phyloP scores from a whole-genome alignment of 2,797 vertebrate species.

The Falco peregrinus region DNA sequence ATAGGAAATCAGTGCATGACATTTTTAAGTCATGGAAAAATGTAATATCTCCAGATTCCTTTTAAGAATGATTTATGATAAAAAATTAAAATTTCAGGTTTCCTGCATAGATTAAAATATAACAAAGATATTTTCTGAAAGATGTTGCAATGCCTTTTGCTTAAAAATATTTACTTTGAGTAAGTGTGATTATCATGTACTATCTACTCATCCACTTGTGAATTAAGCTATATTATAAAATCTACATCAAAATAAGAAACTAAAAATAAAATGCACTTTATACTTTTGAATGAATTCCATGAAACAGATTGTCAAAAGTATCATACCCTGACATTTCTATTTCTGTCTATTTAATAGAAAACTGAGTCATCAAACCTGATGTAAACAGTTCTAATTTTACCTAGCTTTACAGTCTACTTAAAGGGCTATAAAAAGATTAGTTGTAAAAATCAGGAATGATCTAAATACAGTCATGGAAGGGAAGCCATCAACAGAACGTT shows the following conservation, averaged over 20 bases:
- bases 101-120: not conserved
- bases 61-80: not conserved
- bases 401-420: not conserved
- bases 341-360: not conserved
- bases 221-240: not conserved
- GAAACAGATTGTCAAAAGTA: not conserved
- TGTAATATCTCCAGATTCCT: not conserved
- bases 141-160: not conserved
- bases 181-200: not conserved
- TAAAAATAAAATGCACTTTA: not conserved
- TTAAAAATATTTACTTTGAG: not conserved
- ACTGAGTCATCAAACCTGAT: conserved; percentile 1
- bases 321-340: not conserved
- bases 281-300: not conserved
- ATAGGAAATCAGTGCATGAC: not conserved
- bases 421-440: not conserved
- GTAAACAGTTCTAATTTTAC: conserved; percentile 32
- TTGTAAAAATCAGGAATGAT: not conserved
- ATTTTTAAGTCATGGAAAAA: not conserved
- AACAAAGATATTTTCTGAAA: not conserved
- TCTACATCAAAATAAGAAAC: not conserved
- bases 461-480: not conserved
- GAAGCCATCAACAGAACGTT: not conserved
- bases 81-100: not conserved
- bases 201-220: not conserved